A percentile compares a stretch with the other conserved stretches of the same genome.
phyloP scores from a whole-genome alignment of 2,113 vertebrate genomes.

The Daubentonia madagascariensis region DNA sequence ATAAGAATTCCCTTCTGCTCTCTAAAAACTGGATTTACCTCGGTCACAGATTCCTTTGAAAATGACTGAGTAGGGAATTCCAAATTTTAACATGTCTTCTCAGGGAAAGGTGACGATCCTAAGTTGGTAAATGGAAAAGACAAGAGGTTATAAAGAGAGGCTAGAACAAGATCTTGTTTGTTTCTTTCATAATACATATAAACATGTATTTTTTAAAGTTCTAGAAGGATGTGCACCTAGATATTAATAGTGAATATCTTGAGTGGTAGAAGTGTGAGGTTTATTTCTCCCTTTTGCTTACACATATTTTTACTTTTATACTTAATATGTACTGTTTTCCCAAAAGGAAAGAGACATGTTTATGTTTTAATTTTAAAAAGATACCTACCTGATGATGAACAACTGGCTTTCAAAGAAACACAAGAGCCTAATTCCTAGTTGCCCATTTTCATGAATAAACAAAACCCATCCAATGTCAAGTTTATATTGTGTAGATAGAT shows the following conservation, averaged over 20 bases:
- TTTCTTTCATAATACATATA: background rate
- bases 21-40: conserved; percentile 20
- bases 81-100: conserved; percentile 13
- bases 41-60: background rate
- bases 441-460: background rate
- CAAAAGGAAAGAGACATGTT: background rate
- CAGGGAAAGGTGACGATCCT: background rate
- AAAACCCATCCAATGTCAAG: background rate
- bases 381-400: background rate
- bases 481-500: background rate
- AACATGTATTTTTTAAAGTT: background rate
- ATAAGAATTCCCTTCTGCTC: background rate
- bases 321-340: background rate
- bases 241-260: background rate
- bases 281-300: background rate
- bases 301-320: background rate
- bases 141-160: background rate
- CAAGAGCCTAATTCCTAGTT: background rate
- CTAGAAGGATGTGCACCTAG: background rate
- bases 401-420: background rate
- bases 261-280: background rate
- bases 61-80: conserved; percentile 17
- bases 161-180: background rate
- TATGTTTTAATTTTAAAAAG: background rate
- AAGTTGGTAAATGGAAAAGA: background rate